These are phyloP conservation scores for Todiramphus chloris DNA, from an alignment of 2,113 vertebrate species.

Conservation along the genomic window DNA sequence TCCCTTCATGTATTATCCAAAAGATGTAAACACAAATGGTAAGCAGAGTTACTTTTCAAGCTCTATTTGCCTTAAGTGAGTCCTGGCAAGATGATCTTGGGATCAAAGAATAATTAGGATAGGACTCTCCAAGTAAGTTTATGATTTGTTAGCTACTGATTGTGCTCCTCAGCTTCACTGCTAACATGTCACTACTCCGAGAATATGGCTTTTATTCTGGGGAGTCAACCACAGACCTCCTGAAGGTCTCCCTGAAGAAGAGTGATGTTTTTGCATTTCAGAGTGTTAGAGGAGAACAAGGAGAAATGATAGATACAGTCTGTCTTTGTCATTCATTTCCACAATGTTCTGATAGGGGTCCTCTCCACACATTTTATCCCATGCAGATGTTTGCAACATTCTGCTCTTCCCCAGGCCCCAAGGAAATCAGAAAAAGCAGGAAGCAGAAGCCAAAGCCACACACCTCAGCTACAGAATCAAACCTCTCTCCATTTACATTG, in stretches of 20 bases:
- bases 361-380: background rate
- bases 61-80: background rate
- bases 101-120: background rate
- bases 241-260: background rate
- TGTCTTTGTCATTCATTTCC: background rate
- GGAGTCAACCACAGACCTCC: background rate
- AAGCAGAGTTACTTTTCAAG: background rate
- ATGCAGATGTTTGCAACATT: background rate
- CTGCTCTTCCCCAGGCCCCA: background rate
- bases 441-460: background rate
- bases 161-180: background rate
- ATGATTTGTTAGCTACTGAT: background rate
- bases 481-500: background rate
- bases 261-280: background rate
- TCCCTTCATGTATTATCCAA: rapidly evolving
- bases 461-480: background rate
- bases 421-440: background rate
- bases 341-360: background rate
- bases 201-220: background rate
- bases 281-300: background rate
- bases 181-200: background rate
- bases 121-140: background rate
- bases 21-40: background rate
- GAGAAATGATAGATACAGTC: background rate
- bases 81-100: background rate